Evolutionary conservation across 2,797 vertebrate genomes (phyloP).

Genomic region (Sardinella longiceps): DNA sequence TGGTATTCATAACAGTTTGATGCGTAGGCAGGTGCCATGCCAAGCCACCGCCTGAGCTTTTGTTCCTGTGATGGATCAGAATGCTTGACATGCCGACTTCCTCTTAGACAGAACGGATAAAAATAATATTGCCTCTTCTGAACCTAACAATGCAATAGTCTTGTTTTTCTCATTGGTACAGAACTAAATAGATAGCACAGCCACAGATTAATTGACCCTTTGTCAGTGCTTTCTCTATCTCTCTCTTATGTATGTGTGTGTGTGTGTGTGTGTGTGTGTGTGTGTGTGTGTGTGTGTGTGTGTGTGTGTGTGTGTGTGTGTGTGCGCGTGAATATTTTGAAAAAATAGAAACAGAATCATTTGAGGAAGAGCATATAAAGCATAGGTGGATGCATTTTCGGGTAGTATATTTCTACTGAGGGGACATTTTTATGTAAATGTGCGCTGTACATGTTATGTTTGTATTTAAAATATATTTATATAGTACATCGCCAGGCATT

Average conservation of each 20-base stretch:
- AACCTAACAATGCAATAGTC: not conserved
- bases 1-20: slow-evolving; percentile 25
- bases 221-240: too few relatives aligned
- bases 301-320: not conserved
- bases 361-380: too few relatives aligned
- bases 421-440: too few relatives aligned
- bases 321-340: not conserved
- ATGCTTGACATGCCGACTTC: slow-evolving; percentile 8
- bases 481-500: not conserved
- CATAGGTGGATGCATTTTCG: too few relatives aligned
- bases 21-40: slow-evolving; percentile 33
- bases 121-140: not conserved
- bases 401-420: not conserved
- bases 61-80: not conserved
- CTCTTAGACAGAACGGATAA: not conserved
- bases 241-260: not conserved
- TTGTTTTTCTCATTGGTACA: slow-evolving; percentile 22
- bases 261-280: not conserved
- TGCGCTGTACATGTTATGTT: not conserved
- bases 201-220: too few relatives aligned
- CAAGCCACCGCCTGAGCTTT: not conserved
- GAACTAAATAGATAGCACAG: not conserved
- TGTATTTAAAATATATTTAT: not conserved
- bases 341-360: too few relatives aligned
- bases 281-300: not conserved